Evolutionary conservation across 2,888 invertebrate genomes (phyloP).

Genomic region (Sinopyrophorus schimmeli): DNA sequence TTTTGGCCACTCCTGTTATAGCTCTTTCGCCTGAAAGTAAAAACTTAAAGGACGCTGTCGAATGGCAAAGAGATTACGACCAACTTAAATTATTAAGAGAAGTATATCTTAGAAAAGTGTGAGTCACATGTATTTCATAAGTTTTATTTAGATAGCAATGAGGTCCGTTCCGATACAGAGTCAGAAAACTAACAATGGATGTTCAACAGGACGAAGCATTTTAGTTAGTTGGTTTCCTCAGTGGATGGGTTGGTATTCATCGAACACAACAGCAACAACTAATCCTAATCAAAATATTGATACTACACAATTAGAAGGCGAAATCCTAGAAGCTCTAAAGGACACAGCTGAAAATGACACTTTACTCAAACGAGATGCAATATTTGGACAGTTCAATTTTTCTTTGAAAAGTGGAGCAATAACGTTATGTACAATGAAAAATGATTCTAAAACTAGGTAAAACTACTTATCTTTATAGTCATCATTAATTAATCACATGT

Average conservation of each 20-base stretch:
- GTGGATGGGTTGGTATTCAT: slow-evolving; percentile 87
- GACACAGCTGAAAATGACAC: slow-evolving; percentile 88
- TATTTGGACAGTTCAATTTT: slow-evolving; percentile 90
- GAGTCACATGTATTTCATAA: no score
- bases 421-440: slow-evolving; percentile 57
- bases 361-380: slow-evolving; percentile 80
- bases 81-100: slow-evolving; percentile 79
- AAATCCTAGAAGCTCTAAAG: slow-evolving; percentile 79
- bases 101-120: no score
- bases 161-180: slow-evolving; percentile 60
- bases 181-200: slow-evolving; percentile 49
- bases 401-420: slow-evolving; percentile 74
- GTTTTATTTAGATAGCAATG: slow-evolving; percentile 66
- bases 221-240: slow-evolving; percentile 90
- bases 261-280: slow-evolving; percentile 41
- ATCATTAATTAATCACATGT: no score
- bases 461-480: slow-evolving; percentile 2
- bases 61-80: slow-evolving; percentile 75
- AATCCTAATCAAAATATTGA: slow-evolving; percentile 42
- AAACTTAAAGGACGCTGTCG: slow-evolving; percentile 76
- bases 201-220: slow-evolving; percentile 69
- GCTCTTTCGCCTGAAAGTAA: slow-evolving; percentile 70
- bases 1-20: slow-evolving; percentile 68
- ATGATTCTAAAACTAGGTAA: slow-evolving; percentile 46
- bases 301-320: slow-evolving; percentile 67